These are phyloP conservation scores for Emydoidea blandingii DNA, from an alignment of 2,797 vertebrate species.

Conservation along the genomic window DNA sequence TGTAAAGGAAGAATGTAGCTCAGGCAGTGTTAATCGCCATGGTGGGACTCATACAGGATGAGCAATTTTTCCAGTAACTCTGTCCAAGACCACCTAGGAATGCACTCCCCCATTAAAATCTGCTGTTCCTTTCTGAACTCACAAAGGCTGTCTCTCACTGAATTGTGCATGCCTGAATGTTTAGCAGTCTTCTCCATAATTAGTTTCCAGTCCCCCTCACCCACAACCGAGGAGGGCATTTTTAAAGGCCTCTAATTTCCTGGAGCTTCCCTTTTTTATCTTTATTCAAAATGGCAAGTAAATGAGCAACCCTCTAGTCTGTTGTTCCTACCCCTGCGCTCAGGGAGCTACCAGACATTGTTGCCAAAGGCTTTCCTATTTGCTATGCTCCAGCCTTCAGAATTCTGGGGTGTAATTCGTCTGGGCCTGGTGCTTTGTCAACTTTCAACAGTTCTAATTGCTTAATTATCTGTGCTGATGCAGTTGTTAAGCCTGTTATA, in stretches of 20 bases:
- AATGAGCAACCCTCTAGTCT: slow-evolving; percentile 59
- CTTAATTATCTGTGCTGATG: slow-evolving; percentile 72
- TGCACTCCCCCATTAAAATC: background rate
- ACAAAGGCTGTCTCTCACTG: slow-evolving; percentile 22
- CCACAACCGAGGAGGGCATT: slow-evolving; percentile 69
- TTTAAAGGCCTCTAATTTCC: slow-evolving; percentile 70
- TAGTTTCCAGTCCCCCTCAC: slow-evolving; percentile 71
- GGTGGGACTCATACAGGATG: background rate
- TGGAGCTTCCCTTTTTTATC: slow-evolving; percentile 67
- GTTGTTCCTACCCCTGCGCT: slow-evolving; percentile 53
- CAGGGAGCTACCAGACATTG: slow-evolving; percentile 56
- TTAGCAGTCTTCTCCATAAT: slow-evolving; percentile 73
- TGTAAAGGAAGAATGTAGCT: background rate
- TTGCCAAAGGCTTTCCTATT: slow-evolving; percentile 50
- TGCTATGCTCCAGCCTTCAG: slow-evolving; percentile 49
- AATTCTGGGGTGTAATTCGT: slow-evolving; percentile 71
- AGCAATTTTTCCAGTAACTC: background rate
- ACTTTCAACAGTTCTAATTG: slow-evolving; percentile 67
- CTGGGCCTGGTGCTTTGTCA: slow-evolving; percentile 65
- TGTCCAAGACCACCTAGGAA: background rate
- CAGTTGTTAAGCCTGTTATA: slow-evolving; percentile 73
- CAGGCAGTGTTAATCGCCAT: fast-evolving
- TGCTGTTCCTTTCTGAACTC: slow-evolving; percentile 18
- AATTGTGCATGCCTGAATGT: slow-evolving; percentile 71
- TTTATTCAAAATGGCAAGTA: slow-evolving; percentile 56